A percentile compares a stretch with the other conserved stretches of the same genome.
Conservation (phyloP, 2,113 vertebrate genomes). For the Oxygymnocypris stewartii region DNA sequence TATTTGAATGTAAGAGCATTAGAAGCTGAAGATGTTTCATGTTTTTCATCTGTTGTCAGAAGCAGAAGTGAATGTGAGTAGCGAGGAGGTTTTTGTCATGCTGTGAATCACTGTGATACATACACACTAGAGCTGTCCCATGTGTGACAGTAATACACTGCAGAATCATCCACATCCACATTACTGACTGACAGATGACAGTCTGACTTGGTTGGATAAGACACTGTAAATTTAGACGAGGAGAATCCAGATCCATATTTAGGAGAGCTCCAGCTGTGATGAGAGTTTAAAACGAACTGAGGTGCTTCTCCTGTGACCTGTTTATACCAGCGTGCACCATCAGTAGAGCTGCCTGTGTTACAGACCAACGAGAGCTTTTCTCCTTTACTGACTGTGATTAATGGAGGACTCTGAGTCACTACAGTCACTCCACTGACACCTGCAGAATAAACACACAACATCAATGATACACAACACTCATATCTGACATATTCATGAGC, state of each 20-base stretch:
- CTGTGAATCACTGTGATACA: too few relatives aligned
- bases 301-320: constrained; percentile 47
- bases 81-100: too few relatives aligned
- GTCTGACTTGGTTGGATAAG: neutral
- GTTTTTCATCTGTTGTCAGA: too few relatives aligned
- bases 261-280: constrained; percentile 34
- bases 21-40: too few relatives aligned
- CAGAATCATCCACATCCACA: too few relatives aligned
- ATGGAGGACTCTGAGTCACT: constrained; percentile 23
- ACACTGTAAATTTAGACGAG: constrained; percentile 32
- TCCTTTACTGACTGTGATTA: constrained; percentile 33
- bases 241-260: neutral
- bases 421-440: too few relatives aligned
- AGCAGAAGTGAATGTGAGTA: too few relatives aligned
- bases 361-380: neutral
- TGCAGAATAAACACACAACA: too few relatives aligned
- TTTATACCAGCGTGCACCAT: constrained; percentile 35
- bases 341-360: neutral
- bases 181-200: too few relatives aligned
- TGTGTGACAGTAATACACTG: too few relatives aligned
- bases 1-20: too few relatives aligned
- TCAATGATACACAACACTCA: neutral
- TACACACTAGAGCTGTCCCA: too few relatives aligned
- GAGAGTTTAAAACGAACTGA: neutral
- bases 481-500: neutral